Percentiles rank a stretch among this genome's conserved stretches.
Conservation (phyloP, 2,888 invertebrate genomes). For the Heliconius hortense region DNA sequence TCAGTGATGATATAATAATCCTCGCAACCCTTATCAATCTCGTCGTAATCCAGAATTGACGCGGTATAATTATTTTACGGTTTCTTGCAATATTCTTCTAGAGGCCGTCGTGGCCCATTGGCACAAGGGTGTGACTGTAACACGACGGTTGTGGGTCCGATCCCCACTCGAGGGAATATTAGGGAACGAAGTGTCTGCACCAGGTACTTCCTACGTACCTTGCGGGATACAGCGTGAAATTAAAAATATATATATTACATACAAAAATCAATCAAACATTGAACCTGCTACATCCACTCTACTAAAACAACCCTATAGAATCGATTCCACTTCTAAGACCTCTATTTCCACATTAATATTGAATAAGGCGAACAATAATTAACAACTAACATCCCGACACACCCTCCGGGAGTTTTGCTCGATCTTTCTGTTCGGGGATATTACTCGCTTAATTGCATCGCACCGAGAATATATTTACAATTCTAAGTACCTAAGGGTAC, state of each 20-base stretch:
- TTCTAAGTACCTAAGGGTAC: background rate
- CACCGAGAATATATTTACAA: background rate
- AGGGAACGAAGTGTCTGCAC: too few species aligned
- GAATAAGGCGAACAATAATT: constrained; percentile 18
- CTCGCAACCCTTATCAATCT: too few species aligned
- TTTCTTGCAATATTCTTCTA: background rate
- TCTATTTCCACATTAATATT: constrained; percentile 17
- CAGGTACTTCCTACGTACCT: too few species aligned
- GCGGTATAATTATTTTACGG: background rate
- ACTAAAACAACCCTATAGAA: background rate
- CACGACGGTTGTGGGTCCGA: too few species aligned
- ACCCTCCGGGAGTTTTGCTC: constrained; percentile 41
- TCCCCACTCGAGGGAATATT: too few species aligned
- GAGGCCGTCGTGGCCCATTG: too few species aligned
- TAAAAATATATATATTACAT: background rate
- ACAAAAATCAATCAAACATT: background rate
- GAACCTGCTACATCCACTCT: background rate
- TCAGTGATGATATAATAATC: too few species aligned
- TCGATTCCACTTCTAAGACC: background rate
- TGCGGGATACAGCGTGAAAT: too few species aligned
- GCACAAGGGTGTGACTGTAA: too few species aligned
- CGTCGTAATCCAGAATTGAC: constrained; percentile 7
- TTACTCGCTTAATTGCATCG: constrained; percentile 52
- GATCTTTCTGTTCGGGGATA: constrained; percentile 51
- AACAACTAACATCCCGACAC: constrained; percentile 28